Evolutionary conservation across 2,797 vertebrate genomes (phyloP).

Genomic region (Phalanger gymnotis): DNA sequence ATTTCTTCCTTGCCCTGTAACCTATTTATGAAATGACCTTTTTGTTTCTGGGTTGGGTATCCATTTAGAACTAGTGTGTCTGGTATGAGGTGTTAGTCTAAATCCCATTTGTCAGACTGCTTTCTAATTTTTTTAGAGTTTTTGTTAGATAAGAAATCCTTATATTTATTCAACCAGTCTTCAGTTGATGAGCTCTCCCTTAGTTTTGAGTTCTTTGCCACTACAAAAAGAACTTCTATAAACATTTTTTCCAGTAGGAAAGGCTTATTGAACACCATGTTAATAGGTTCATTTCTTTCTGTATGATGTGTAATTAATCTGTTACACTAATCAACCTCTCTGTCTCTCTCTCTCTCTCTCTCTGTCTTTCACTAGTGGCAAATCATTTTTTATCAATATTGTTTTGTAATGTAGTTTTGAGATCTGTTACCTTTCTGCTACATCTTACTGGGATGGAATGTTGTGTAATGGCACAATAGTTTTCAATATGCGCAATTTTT

Average conservation of each 20-base stretch:
- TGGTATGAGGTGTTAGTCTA: background rate
- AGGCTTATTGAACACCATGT: background rate
- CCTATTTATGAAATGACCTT: background rate
- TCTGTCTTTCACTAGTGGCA: background rate
- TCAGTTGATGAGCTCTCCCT: background rate
- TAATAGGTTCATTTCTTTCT: background rate
- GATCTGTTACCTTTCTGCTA: background rate
- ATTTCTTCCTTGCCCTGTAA: background rate
- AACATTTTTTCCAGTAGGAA: background rate
- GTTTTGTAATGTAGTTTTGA: background rate
- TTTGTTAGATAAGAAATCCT: background rate
- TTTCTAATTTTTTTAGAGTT: background rate
- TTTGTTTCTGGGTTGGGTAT: background rate
- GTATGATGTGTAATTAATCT: background rate
- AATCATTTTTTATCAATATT: background rate
- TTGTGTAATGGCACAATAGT: background rate
- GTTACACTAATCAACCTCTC: background rate
- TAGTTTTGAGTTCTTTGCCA: background rate
- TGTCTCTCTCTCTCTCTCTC: background rate
- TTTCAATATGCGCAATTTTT: background rate
- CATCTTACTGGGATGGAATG: background rate
- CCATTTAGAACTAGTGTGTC: background rate
- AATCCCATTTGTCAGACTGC: background rate
- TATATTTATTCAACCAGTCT: background rate
- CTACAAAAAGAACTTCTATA: background rate